Percentiles rank a stretch among this genome's conserved stretches.
phyloP scores from a whole-genome alignment of 2,888 invertebrate species.

The Melanostoma scalare region DNA sequence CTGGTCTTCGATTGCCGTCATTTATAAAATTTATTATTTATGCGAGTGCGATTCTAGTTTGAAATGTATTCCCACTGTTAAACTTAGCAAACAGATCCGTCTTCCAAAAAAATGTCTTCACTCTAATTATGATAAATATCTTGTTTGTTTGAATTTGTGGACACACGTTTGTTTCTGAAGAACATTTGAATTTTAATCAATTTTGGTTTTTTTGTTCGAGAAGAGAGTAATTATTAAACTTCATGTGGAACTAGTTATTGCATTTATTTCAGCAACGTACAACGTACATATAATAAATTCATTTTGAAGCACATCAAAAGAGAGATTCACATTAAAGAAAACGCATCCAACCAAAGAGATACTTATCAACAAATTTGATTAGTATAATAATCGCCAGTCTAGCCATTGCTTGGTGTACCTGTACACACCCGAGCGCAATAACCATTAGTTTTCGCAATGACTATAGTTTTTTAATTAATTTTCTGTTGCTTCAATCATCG shows the following conservation, averaged over 20 bases:
- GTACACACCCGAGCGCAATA: slow-evolving; percentile 40
- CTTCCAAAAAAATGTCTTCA: neutral
- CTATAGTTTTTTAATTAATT: slow-evolving; percentile 49
- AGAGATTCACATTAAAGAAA: slow-evolving; percentile 6
- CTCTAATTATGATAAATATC: slow-evolving; percentile 14
- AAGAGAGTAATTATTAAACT: slow-evolving; percentile 13
- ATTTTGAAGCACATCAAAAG: slow-evolving; percentile 2
- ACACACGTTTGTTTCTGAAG: neutral
- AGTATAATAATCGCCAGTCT: slow-evolving; percentile 18
- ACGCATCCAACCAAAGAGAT: slow-evolving; percentile 44
- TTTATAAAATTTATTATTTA: slow-evolving; percentile 4
- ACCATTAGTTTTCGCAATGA: slow-evolving; percentile 39
- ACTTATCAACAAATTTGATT: slow-evolving; percentile 30
- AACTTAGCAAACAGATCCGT: slow-evolving; percentile 4
- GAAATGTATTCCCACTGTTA: neutral
- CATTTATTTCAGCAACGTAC: neutral
- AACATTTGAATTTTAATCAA: neutral
- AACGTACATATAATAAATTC: slow-evolving; percentile 14
- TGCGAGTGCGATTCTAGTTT: slow-evolving; percentile 23
- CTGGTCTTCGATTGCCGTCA: slow-evolving; percentile 15
- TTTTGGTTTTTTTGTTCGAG: neutral
- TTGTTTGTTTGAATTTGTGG: slow-evolving; percentile 18
- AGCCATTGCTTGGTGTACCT: slow-evolving; percentile 17
- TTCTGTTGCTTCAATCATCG: slow-evolving; percentile 39
- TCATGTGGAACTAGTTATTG: slow-evolving; percentile 27